Conservation (phyloP, 2,113 vertebrate species). For the Aptenodytes patagonicus region DNA sequence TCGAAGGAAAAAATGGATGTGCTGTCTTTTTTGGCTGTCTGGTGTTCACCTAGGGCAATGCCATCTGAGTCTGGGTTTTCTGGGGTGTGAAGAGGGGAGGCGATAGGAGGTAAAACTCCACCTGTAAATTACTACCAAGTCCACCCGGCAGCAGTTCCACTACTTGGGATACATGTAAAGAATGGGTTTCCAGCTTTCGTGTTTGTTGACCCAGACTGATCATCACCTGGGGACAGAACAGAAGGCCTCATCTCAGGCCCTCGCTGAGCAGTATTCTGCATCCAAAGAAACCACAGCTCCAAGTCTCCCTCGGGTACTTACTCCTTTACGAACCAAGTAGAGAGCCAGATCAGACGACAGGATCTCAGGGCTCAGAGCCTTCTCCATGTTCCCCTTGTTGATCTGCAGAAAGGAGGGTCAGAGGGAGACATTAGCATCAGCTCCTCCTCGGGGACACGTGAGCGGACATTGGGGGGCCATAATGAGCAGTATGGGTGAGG, state of each 20-base stretch:
- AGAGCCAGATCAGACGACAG: conserved; percentile 92
- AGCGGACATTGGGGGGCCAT: too few relatives aligned
- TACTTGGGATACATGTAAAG: neutral
- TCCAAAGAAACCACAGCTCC: too few relatives aligned
- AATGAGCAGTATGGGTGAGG: too few relatives aligned
- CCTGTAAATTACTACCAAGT: neutral
- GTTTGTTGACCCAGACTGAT: too few relatives aligned
- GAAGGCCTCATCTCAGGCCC: too few relatives aligned
- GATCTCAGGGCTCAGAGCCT: conserved; percentile 93
- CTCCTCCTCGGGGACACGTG: too few relatives aligned
- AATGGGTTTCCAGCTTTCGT: neutral
- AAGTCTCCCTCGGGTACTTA: neutral
- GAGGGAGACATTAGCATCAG: too few relatives aligned
- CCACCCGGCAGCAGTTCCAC: neutral
- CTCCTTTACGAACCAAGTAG: conserved; percentile 93
- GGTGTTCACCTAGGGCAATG: neutral
- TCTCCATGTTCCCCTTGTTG: too few relatives aligned
- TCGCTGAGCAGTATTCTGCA: too few relatives aligned
- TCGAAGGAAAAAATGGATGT: neutral
- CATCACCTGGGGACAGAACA: too few relatives aligned
- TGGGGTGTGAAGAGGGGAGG: neutral
- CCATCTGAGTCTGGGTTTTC: neutral
- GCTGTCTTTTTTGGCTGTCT: neutral
- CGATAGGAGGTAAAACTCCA: neutral
- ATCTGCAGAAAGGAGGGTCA: too few relatives aligned